Conservation (phyloP, 2,888 invertebrate genomes). For the Diarsia brunnea region DNA sequence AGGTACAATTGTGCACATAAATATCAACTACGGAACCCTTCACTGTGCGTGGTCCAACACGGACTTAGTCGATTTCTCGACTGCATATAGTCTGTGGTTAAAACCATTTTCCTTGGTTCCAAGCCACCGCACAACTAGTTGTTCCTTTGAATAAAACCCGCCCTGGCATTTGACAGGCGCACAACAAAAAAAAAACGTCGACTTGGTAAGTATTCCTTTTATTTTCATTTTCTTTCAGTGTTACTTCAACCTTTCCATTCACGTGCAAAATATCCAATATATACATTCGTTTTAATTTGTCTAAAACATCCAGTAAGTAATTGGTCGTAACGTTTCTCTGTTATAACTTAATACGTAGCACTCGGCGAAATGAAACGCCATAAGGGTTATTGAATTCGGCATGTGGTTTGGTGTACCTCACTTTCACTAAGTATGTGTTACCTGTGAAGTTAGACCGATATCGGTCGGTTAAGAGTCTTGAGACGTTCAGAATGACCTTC, state of each 20-base stretch:
- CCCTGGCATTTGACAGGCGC: constrained; percentile 6
- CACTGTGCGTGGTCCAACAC: neutral
- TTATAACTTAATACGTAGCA: constrained; percentile 44
- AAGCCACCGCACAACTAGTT: constrained; percentile 2
- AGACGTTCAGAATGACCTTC: neutral
- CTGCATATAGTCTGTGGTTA: neutral
- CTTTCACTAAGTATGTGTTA: neutral
- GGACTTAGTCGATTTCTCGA: neutral
- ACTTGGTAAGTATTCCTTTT: constrained; percentile 34
- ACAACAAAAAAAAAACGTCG: constrained; percentile 7
- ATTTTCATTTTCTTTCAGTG: constrained; percentile 26
- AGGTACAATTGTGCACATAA: neutral
- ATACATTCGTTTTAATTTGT: constrained; percentile 56
- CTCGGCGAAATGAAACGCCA: constrained; percentile 60
- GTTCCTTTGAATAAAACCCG: constrained; percentile 15
- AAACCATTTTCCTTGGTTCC: neutral
- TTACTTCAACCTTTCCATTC: constrained; percentile 20
- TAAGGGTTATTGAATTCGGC: constrained; percentile 59
- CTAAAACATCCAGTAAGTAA: constrained; percentile 64
- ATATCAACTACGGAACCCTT: constrained; percentile 1
- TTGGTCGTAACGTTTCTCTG: constrained; percentile 57
- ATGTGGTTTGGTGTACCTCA: constrained; percentile 43
- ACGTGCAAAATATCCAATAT: constrained; percentile 25
- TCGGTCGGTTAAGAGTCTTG: neutral
- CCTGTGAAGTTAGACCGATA: neutral